Evolutionary conservation across 2,113 vertebrate species (phyloP), one percentile per base, ranked within the genome.

Genomic region (Entelurus aequoreus): DNA sequence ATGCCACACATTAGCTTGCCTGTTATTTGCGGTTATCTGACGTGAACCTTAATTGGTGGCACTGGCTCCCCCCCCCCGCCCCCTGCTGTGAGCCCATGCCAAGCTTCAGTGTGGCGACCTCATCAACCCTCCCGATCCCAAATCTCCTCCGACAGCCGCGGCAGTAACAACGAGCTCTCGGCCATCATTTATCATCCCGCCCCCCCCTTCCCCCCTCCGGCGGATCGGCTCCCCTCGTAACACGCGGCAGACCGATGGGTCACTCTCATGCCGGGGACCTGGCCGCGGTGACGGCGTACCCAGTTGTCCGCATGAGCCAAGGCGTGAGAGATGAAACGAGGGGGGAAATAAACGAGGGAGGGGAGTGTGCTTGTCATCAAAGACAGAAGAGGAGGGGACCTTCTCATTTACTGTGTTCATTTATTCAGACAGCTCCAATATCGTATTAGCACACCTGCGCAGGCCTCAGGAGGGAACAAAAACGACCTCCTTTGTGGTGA

Each of bases 131-230:
- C 78, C 71, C 65, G 3, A 71, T 86, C 69, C 65, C 63, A 78
- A 84, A 87, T 82, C 81, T 86, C 72, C 84, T 84, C 86, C 80
- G 85, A 90, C 89, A 88, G 85, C 77, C 81, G 81, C 77, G 79
- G 76, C 69, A 77, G 76, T 68, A 87, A 84, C 56, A 0, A 46
- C 42, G 71, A 82, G 82, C 89, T 81, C 78, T 77, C 77, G 76
- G 78, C 86, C 88, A 87, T 85, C 85, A 90, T 92, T 89, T 69
- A 90, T 92, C 89, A 91, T 89, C 84, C 28, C 28, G 28, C 3
- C 28, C 1, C 3, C 28, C 42, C 42, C 3, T 2, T 11, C 42
- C 42, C 42, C 42, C 55, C 7, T 16, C 84, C 85, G 75, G 83
- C 81, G 88, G 89, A 89, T 77, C 83, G 88, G 68, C 60, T 70